These are phyloP conservation scores for Eurytoma adleriae DNA, from an alignment of 2,888 invertebrate genomes.

Conservation along the genomic window DNA sequence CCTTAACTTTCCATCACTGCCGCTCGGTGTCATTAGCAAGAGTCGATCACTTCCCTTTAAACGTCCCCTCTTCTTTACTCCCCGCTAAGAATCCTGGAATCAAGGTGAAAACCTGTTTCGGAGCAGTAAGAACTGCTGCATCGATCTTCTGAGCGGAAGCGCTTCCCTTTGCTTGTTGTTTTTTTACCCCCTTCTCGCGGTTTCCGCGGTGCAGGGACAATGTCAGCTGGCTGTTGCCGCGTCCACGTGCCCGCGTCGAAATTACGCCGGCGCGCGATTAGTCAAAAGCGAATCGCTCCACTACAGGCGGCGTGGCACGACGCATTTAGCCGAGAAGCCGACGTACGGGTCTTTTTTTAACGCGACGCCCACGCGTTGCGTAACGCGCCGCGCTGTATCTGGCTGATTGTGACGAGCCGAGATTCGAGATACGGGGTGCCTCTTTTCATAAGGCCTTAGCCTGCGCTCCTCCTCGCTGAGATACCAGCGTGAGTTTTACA, in stretches of 20 bases:
- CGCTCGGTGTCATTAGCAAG: no score
- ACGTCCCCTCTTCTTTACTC: no score
- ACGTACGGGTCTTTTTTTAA: conserved; percentile 30
- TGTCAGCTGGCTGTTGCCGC: conserved; percentile 1
- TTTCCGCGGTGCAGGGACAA: background rate
- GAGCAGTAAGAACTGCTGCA: no score
- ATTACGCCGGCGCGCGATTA: conserved; percentile 12
- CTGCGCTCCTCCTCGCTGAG: background rate
- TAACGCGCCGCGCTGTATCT: background rate
- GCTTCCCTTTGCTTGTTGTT: background rate
- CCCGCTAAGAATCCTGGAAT: no score
- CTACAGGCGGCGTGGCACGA: background rate
- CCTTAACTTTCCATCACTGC: no score
- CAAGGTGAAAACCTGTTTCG: no score
- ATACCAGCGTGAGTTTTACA: background rate
- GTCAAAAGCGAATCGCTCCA: background rate
- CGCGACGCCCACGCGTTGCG: conserved; percentile 37
- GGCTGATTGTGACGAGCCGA: background rate
- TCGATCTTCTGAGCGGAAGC: no score
- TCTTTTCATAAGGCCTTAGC: background rate
- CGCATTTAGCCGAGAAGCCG: conserved; percentile 7
- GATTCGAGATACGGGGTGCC: no score
- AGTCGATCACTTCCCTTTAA: no score
- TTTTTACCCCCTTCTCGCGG: background rate
- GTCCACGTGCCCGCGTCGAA: background rate